Evolutionary conservation across 1,140 invertebrate species (phyloP).

Genomic region (Leptinotarsa lineolata): DNA sequence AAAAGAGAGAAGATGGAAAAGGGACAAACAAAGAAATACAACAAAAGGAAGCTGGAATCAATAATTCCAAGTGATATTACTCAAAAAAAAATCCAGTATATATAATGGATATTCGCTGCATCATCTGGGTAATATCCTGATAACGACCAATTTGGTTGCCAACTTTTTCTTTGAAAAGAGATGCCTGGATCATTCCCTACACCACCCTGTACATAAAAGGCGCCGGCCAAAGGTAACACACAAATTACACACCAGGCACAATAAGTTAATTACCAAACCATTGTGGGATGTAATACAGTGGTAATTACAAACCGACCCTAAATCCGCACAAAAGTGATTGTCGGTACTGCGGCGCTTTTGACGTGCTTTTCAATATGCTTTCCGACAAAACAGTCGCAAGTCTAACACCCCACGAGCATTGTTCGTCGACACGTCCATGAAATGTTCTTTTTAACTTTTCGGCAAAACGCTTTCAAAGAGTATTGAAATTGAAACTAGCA

Average conservation of each 20-base stretch:
- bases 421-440: slow-evolving; percentile 5
- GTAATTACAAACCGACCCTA: slow-evolving; percentile 1
- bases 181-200: not conserved
- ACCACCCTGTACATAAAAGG: not conserved
- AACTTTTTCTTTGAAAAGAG: no score
- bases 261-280: not conserved
- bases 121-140: no score
- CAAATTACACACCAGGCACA: not conserved
- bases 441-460: not conserved
- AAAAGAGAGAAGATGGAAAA: no score
- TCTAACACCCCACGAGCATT: not conserved
- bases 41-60: no score
- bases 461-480: not conserved
- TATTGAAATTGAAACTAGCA: not conserved
- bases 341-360: not conserved
- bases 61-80: no score
- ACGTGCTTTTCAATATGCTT: not conserved
- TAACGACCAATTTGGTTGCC: no score
- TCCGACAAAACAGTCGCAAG: slow-evolving; percentile 4
- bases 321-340: not conserved
- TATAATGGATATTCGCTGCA: no score
- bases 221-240: not conserved
- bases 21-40: no score
- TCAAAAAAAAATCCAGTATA: no score
- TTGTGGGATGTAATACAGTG: slow-evolving; percentile 5